Evolutionary conservation across 2,888 invertebrate genomes (phyloP).

Genomic region (Mechanitis mazaeus): DNA sequence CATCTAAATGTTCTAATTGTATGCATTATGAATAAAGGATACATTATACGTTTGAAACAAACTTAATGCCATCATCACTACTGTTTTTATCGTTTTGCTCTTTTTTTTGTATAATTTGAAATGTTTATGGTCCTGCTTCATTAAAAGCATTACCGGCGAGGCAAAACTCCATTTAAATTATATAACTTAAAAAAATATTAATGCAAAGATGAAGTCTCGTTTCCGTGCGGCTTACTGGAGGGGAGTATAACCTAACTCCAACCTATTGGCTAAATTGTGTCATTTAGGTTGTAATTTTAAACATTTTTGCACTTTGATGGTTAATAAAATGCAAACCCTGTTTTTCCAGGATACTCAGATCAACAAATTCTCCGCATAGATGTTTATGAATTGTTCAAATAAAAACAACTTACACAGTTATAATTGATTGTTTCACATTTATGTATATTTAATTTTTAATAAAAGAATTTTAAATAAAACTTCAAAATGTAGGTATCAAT

Average conservation of each 20-base stretch:
- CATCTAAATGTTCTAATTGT: neutral
- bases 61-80: neutral
- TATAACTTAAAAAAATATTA: neutral
- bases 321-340: neutral
- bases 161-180: neutral
- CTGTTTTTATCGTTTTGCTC: neutral
- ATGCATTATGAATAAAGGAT: conserved; percentile 5
- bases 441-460: too few relatives aligned
- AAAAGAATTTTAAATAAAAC: conserved; percentile 36
- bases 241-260: conserved; percentile 1
- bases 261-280: neutral
- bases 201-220: neutral
- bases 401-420: too few relatives aligned
- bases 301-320: neutral
- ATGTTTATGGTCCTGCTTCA: neutral
- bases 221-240: neutral
- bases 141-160: conserved; percentile 4
- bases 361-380: too few relatives aligned
- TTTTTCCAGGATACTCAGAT: too few relatives aligned
- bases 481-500: conserved; percentile 60
- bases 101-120: neutral
- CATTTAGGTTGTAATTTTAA: conserved; percentile 1
- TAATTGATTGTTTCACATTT: too few relatives aligned
- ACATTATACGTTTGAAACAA: neutral
- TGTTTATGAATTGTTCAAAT: too few relatives aligned